Evolutionary conservation across 2,888 invertebrate species (phyloP).

Genomic region (Drosophila melanosoma): DNA sequence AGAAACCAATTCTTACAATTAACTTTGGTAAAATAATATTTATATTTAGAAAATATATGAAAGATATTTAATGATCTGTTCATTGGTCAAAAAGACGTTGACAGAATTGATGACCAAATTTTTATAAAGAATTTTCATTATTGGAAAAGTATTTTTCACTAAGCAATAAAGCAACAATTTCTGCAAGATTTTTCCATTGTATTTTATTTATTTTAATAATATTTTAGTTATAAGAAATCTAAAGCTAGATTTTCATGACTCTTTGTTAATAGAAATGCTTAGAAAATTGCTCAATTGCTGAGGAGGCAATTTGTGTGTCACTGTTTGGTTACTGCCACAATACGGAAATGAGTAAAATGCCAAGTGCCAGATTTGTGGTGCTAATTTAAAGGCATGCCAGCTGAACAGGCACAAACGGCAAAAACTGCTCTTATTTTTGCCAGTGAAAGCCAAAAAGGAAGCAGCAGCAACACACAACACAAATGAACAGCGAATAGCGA

Average conservation of each 20-base stretch:
- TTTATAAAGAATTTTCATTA: neutral
- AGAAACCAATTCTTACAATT: neutral
- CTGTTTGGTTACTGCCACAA: slow-evolving; percentile 1
- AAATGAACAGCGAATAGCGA: slow-evolving; percentile 32
- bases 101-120: neutral
- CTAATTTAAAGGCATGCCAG: slow-evolving; percentile 61
- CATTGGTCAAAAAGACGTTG: neutral
- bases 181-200: neutral
- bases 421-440: slow-evolving; percentile 52
- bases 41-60: neutral
- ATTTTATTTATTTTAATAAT: neutral
- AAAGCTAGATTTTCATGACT: neutral
- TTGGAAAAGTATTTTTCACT: neutral
- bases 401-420: slow-evolving; percentile 6
- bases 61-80: neutral
- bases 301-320: slow-evolving; percentile 10
- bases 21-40: neutral
- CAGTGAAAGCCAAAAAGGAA: slow-evolving; percentile 72
- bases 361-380: slow-evolving; percentile 30
- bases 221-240: neutral
- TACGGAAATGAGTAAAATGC: slow-evolving; percentile 27
- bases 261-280: neutral
- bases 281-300: neutral
- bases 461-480: slow-evolving; percentile 35
- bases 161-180: neutral